These are phyloP conservation scores for crab-eating macaque (Macaca fascicularis) DNA, from an alignment of 2,113 vertebrate species.

Conservation along the genomic window T2T-MFA8v1.1 NC_088376.1:5198001-5198500, in stretches of 20 bases:
- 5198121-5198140: background rate
- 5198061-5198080: background rate
- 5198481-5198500: background rate
- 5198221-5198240: background rate
- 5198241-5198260: background rate
- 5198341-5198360: background rate
- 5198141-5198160: background rate
- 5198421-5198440: background rate
- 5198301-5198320: background rate
- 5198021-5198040: background rate
- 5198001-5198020: background rate
- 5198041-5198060: background rate
- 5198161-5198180: background rate
- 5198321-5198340: background rate
- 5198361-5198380: background rate
- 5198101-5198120: background rate
- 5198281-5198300: background rate
- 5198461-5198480: background rate
- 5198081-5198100: background rate
- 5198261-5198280: background rate
- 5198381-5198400: background rate
- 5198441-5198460: background rate
- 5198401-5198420: constrained; percentile 18
- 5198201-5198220: background rate
- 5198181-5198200: background rate